Base-by-base conservation (phyloP, 2,113 vertebrate genomes). In the Strix uralensis region DNA sequence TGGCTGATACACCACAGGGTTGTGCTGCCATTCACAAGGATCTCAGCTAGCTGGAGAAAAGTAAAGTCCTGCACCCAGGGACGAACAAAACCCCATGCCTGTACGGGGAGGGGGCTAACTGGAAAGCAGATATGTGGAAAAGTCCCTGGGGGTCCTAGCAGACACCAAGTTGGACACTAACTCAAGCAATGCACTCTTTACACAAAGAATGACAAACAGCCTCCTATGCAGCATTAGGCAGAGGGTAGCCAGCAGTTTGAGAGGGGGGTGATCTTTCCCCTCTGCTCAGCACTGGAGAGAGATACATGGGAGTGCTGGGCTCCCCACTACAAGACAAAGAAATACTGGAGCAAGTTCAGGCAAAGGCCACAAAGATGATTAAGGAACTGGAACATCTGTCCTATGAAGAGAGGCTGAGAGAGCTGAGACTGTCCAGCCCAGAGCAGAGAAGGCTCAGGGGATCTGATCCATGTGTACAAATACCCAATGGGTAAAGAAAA, bases 391-490 rank as follows among this genome's bases (percentile, higher is more conserved):
- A 73, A 5, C 16, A 23, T 8, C 47, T 46, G 2, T 73, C 25
- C 3, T 13, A 47, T 0, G 38, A 77, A 0, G 38, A 77, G 13
- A 92, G 7, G 6, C 40, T 22, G 10, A 71, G 25, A 49, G 12
- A 61, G 29, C 12, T 40, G 12, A 3, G 19, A 40, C 38, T 29
- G 5, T 23, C 13, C 78, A 59, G 14, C 4, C 22, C n/a, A 9
- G 15, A 40, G 5, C 15, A 52, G 7, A 49, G 20, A 55, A 70
- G 8, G 11, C 16, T 63, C 23, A 30, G 7, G 34, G 20, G 13
- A 57, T 47, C 22, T 32, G 15, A 21, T 26, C 27, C 34, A 7
- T 0, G 1, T 15, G 5, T 40, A 34, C 2, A 12, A 34, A 69
- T 6, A 42, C 1, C 7, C 30, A 21, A 21, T 21, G 9, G 19